Base-by-base conservation (phyloP, 2,113 vertebrate species). In the Heliornis fulica region DNA sequence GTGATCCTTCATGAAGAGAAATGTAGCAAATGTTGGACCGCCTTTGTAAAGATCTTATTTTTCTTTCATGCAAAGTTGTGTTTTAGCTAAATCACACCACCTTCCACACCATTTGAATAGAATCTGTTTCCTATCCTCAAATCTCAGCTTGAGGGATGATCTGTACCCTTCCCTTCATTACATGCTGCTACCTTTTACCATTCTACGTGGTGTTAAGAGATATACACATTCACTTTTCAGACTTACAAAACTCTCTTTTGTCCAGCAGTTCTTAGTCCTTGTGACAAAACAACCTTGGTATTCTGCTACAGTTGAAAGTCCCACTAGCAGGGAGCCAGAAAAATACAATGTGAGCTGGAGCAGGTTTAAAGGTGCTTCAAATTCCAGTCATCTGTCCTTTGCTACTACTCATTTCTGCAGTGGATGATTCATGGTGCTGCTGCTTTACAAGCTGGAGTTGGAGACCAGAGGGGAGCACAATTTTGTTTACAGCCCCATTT, bases 41-140 rank as follows among this genome's bases (percentile, higher is more conserved):
- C 14, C 11, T 68, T 76, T 74, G 14, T 9, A 77, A 74, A 77
- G 10, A 23, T 48, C 21, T 65, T 65, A 3, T 21, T 64, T 83
- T 65, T 31, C 5, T 65, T 70, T 36, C 60, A 46, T 65, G 59
- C 14, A 28, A 65, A 65, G 11, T 28, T 46, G 4, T 10, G 46
- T 51, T 76, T 69, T 77, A 40, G 4, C 23, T 48, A 57, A 71
- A 74, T 21, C 45, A 77, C 50, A 40, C 9, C 32, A 45, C n/a
- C 14, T 40, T 57, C 29, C 51, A 26, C 8, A 61, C 40, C 0
- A 0, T 6, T 43, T 57, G 7, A 29, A 21, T 3, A 28, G 43
- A 57, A 63, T 46, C 26, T 45, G 11, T 57, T 71, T 57, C 7
- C 17, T 46, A 15, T 32, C 34, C 56, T 89, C 41, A 78, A 66